These are phyloP conservation scores for Helarctos malayanus DNA, from an alignment of 2,797 vertebrate genomes.

Conservation along the genomic window DNA sequence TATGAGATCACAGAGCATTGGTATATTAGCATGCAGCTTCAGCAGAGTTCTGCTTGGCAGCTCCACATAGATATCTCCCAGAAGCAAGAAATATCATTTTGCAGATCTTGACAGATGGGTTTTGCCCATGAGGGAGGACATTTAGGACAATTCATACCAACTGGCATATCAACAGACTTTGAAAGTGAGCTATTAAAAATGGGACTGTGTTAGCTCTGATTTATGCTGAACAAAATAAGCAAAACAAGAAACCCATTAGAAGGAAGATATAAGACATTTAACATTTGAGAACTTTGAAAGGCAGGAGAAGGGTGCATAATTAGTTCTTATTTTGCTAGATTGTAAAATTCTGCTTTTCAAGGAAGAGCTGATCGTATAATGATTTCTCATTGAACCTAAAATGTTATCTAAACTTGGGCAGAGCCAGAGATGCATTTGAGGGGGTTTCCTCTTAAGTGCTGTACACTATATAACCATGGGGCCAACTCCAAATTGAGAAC, in stretches of 20 bases:
- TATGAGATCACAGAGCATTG: background rate
- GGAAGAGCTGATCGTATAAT: background rate
- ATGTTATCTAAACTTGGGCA: conserved; percentile 40
- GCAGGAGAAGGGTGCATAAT: conserved; percentile 30
- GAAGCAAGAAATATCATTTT: conserved; percentile 72
- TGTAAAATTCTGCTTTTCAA: conserved; percentile 64
- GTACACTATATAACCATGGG: background rate
- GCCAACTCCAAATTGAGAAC: background rate
- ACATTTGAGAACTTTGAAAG: conserved; percentile 67
- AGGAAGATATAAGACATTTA: conserved; percentile 43
- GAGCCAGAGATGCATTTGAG: background rate
- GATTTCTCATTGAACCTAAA: conserved; percentile 39
- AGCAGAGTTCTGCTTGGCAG: conserved; percentile 22
- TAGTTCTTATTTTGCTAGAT: conserved; percentile 25
- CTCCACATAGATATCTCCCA: conserved; percentile 60
- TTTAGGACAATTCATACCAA: conserved; percentile 77
- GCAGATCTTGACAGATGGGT: conserved; percentile 74
- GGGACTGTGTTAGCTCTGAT: conserved; percentile 65
- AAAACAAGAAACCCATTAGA: conserved; percentile 71
- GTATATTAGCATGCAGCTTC: background rate
- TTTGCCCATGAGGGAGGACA: conserved; percentile 73
- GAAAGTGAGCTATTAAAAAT: conserved; percentile 76
- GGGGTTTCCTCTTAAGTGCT: background rate
- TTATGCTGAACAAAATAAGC: conserved; percentile 75
- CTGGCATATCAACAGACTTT: conserved; percentile 73